phyloP scores from a whole-genome alignment of 2,888 invertebrate genomes.

The Arctia plantaginis region DNA sequence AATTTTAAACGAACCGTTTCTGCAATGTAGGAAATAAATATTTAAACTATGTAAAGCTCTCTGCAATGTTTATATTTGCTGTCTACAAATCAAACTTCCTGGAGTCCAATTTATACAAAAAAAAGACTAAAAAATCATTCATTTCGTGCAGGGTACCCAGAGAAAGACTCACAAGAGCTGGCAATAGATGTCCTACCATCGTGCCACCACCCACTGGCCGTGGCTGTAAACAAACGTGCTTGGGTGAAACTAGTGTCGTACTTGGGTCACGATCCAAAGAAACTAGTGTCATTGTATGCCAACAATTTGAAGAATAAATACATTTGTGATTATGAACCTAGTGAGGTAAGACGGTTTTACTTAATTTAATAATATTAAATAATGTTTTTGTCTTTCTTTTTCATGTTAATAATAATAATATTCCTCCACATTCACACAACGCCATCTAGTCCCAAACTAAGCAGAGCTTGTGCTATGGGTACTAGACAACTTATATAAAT shows the following conservation, averaged over 20 bases:
- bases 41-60: background rate
- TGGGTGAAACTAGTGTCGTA: constrained; percentile 90
- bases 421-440: too few species aligned
- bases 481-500: too few species aligned
- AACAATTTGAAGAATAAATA: constrained; percentile 87
- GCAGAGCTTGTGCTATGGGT: too few species aligned
- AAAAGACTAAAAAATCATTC: background rate
- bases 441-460: too few species aligned
- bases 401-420: too few species aligned
- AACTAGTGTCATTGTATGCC: constrained; percentile 87
- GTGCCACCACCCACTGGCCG: constrained; percentile 91
- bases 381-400: too few species aligned
- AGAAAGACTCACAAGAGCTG: constrained; percentile 86
- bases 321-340: constrained; percentile 84
- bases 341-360: constrained; percentile 64
- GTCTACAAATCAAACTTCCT: background rate
- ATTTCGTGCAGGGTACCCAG: constrained; percentile 66
- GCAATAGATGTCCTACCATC: constrained; percentile 90
- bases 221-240: constrained; percentile 85
- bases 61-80: background rate
- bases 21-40: background rate
- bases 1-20: background rate
- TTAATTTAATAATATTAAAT: background rate
- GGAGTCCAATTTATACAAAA: background rate
- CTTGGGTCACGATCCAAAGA: constrained; percentile 85